Percentiles rank a stretch among this genome's conserved stretches.
These are phyloP conservation scores for Uropsilus gracilis DNA, from an alignment of 2,113 vertebrate species.

Conservation along the genomic window DNA sequence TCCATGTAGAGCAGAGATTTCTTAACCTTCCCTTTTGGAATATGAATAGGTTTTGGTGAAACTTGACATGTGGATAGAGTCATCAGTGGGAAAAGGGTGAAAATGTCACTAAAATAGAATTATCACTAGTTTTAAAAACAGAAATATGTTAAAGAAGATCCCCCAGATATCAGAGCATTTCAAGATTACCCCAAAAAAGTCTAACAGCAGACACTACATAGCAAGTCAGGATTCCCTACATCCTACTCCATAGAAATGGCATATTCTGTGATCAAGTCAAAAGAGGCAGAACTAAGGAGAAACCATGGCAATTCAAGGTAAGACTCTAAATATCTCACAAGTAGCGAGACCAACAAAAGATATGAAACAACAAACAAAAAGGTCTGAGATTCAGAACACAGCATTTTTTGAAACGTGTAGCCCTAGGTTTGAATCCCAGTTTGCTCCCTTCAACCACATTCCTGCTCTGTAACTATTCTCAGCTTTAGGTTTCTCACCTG, in stretches of 20 bases:
- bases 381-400: background rate
- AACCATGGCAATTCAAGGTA: background rate
- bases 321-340: background rate
- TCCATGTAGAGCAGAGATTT: slow-evolving; percentile 12
- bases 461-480: background rate
- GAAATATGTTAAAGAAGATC: slow-evolving; percentile 13
- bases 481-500: background rate
- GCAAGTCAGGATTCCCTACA: background rate
- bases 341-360: background rate
- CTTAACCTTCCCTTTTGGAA: slow-evolving; percentile 30
- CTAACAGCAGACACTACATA: background rate
- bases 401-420: background rate
- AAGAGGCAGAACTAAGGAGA: background rate
- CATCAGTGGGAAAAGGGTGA: background rate
- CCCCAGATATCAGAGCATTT: slow-evolving; percentile 13
- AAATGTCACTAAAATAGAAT: slow-evolving; percentile 63
- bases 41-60: slow-evolving; percentile 53
- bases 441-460: background rate
- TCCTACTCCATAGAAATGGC: background rate
- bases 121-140: background rate
- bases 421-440: background rate
- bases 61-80: slow-evolving; percentile 11
- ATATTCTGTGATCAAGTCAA: background rate
- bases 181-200: background rate
- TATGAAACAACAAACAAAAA: background rate